Percentiles rank a stretch among this genome's conserved stretches.
Conservation (phyloP, 2,888 invertebrate genomes). For the Conchocele bisecta region DNA sequence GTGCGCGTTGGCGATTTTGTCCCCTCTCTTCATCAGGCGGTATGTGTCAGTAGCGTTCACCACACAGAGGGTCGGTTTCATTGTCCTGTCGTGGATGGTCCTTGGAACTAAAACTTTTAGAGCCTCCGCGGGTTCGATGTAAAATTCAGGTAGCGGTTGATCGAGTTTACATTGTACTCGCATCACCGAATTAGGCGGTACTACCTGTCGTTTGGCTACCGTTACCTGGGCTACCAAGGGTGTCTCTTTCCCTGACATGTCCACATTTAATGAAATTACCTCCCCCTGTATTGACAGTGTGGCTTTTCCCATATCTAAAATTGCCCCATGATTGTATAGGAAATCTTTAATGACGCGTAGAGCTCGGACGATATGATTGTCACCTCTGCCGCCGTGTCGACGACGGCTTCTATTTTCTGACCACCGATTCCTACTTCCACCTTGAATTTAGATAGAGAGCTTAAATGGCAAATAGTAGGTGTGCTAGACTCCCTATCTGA, state of each 20-base stretch:
- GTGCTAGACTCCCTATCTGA: no score
- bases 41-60: neutral
- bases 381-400: no score
- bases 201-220: neutral
- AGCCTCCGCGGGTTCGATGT: neutral
- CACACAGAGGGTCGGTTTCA: neutral
- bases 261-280: neutral
- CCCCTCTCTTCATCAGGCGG: neutral
- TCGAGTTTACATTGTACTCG: neutral
- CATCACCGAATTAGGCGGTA: slow-evolving; percentile 7
- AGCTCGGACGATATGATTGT: no score
- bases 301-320: neutral
- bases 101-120: neutral
- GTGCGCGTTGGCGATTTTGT: neutral
- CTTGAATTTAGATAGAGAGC: no score
- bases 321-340: neutral
- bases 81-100: neutral
- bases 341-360: no score
- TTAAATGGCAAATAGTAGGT: no score
- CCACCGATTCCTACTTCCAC: no score
- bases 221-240: neutral
- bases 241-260: neutral
- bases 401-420: no score
- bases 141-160: neutral
- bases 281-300: neutral